Evolutionary conservation across 2,888 invertebrate species (phyloP), one percentile per base, ranked within the genome.

Genomic region (Dryocosmus kuriphilus): DNA sequence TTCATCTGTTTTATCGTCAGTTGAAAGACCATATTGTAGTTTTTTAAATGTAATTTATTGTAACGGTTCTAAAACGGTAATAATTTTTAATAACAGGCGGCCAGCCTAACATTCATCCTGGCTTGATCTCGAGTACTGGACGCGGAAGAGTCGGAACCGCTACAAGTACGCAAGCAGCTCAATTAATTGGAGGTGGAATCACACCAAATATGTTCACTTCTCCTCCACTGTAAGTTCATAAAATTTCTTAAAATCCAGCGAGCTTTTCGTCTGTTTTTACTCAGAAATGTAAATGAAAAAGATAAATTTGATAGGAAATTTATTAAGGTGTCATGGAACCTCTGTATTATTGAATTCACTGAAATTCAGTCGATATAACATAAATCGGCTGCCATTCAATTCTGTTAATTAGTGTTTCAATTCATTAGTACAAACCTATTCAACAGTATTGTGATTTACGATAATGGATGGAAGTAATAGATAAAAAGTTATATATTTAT

Each of bases 121-220:
- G 94, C 73, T 94, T 94, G 82, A 94, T 94, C 84, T 93, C 94
- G 76, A 94, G 94, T 86, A 94, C 94, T 61, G 94, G 94, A n/a
- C 89, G 94, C 78, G 94, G 94, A 77, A 89, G 94, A 82, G 93
- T 93, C 61, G 93, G 93, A 80, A 93, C 94, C 77, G 93, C 94
- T 14, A 94, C 94, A n/a, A 94, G 94, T 46, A 94, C 94, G 6
- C 94, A 94, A 86, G 93, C 93, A 22, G 93, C 94, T 67, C 94
- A 94, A 88, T 91, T 94, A 76, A 95, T 95, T 81, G 95, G 95
- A 71, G 95, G 95, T 80, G 95, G 95, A 81, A 94, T 95, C 84
- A 94, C 95, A 76, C 95, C 95, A 27, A 94, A 94, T 81, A 92
- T 95, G 88, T 95, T 95, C 85, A 92, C 93, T 8, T 92, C 92